A percentile compares a stretch with the other conserved stretches of the same genome.
Conservation (phyloP, 2,888 invertebrate species). For the Sarcophaga subvicina region DNA sequence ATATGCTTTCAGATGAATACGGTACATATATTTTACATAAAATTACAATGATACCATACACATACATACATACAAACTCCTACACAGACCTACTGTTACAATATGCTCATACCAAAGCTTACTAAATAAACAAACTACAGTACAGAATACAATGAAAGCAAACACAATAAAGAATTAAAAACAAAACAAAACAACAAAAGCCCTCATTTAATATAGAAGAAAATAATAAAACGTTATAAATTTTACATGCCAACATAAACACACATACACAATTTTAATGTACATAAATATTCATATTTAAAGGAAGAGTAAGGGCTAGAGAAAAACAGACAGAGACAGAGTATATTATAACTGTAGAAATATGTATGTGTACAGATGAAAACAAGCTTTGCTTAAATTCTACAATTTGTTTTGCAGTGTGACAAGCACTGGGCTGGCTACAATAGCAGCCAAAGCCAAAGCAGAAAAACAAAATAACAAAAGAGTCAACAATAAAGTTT, state of each 20-base stretch:
- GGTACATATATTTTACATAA: no score
- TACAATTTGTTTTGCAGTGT: slow-evolving; percentile 24
- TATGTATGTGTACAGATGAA: not conserved
- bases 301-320: not conserved
- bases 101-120: not conserved
- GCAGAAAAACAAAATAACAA: slow-evolving; percentile 6
- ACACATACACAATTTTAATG: not conserved
- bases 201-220: not conserved
- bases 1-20: not conserved
- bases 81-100: no score
- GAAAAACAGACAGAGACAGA: not conserved
- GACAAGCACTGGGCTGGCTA: slow-evolving; percentile 37
- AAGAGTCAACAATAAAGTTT: slow-evolving; percentile 53
- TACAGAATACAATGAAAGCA: not conserved
- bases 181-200: not conserved
- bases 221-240: slow-evolving; percentile 6
- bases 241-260: not conserved
- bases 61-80: not conserved
- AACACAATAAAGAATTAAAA: not conserved
- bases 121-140: not conserved
- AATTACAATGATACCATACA: no score
- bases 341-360: no score
- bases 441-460: slow-evolving; percentile 26
- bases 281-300: not conserved
- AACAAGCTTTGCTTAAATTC: not conserved